Conservation (phyloP, 53 echinoderm and acorn worm genomes). For the Apostichopus leukothele region DNA sequence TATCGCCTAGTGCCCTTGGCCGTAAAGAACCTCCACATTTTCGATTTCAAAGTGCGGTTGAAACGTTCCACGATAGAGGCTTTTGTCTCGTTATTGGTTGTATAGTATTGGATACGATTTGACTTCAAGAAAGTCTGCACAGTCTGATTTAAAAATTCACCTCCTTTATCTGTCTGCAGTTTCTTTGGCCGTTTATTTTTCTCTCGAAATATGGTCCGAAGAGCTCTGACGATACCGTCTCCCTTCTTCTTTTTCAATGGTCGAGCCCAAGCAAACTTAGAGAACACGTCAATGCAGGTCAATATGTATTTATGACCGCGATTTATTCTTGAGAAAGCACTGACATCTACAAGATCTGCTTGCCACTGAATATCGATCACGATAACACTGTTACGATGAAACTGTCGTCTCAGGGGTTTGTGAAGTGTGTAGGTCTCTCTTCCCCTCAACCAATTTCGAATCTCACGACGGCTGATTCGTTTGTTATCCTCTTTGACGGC, state of each 20-base stretch:
- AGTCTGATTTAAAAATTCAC: conserved; percentile 56
- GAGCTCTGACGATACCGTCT: conserved; percentile 46
- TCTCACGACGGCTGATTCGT: too few species aligned
- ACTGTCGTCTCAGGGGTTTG: background rate
- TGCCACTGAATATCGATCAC: too few species aligned
- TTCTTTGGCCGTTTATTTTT: conserved; percentile 47
- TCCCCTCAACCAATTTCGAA: background rate
- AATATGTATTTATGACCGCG: too few species aligned
- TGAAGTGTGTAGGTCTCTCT: background rate
- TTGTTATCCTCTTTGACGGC: background rate
- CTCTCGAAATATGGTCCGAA: conserved; percentile 44
- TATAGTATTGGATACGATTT: conserved; percentile 47
- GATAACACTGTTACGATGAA: too few species aligned
- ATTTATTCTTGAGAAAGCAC: too few species aligned
- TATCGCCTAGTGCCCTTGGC: background rate
- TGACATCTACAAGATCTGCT: too few species aligned
- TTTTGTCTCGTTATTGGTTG: background rate
- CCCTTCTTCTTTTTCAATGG: conserved; percentile 65
- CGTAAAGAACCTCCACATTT: background rate
- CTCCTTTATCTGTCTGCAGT: conserved; percentile 65
- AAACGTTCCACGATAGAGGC: background rate
- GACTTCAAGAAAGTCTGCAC: conserved; percentile 51
- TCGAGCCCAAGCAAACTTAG: too few species aligned
- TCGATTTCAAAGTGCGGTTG: background rate
- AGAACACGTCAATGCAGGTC: too few species aligned